phyloP scores from a whole-genome alignment of 2,888 invertebrate genomes.

The Amphiduros pacificus region DNA sequence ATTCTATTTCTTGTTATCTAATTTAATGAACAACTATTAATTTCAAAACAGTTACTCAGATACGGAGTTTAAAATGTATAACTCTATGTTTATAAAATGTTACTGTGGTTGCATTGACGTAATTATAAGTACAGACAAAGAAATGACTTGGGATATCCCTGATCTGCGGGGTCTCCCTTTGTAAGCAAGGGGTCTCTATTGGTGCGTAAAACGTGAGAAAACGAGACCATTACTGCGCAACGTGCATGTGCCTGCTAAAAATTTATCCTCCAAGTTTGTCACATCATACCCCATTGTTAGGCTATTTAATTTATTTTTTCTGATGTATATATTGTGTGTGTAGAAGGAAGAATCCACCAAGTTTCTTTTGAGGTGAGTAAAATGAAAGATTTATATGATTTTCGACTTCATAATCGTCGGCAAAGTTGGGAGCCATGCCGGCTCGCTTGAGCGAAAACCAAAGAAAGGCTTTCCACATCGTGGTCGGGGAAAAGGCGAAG shows the following conservation, averaged over 20 bases:
- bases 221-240: conserved; percentile 15
- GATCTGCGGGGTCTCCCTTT: too few species aligned
- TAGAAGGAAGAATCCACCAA: conserved; percentile 9
- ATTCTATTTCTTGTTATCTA: too few species aligned
- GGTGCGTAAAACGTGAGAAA: too few species aligned
- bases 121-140: too few species aligned
- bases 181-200: too few species aligned
- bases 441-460: neutral
- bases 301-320: conserved; percentile 4
- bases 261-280: neutral
- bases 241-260: conserved; percentile 13
- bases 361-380: conserved; percentile 17
- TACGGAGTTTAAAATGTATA: too few species aligned
- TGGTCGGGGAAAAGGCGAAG: neutral
- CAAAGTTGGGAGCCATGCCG: neutral
- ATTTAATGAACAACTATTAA: too few species aligned
- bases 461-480: neutral
- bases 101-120: too few species aligned
- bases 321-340: conserved; percentile 15
- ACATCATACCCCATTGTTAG: neutral
- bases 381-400: conserved; percentile 7
- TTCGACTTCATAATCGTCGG: conserved; percentile 9
- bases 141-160: too few species aligned
- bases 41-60: too few species aligned
- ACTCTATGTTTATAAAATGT: too few species aligned